Percentiles rank a stretch among this genome's conserved stretches.
Conservation (phyloP, 30 jellyfish, hydroid and myxozoan genomes). For the Turritopsis dohrnii region DNA sequence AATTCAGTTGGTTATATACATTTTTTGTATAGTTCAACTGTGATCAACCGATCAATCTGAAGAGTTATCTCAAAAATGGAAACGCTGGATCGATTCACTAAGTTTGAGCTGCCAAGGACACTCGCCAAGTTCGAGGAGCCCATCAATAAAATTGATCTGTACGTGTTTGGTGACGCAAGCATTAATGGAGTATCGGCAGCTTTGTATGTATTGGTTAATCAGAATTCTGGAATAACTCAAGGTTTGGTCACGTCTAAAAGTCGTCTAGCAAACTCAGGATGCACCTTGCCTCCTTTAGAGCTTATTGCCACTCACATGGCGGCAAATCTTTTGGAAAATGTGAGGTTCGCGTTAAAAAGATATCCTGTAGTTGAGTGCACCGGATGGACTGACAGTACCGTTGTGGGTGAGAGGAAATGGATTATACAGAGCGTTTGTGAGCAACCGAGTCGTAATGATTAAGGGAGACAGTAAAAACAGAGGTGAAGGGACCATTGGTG, state of each 20-base stretch:
- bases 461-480: no score
- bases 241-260: conserved; percentile 23
- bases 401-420: conserved; percentile 54
- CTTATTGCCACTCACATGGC: no score
- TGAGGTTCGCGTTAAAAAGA: no score
- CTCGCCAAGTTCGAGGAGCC: conserved; percentile 10
- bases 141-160: conserved; percentile 27
- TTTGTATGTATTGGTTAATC: background rate
- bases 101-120: conserved; percentile 27
- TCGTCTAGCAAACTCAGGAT: conserved; percentile 29
- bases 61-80: conserved; percentile 19
- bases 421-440: conserved; percentile 51
- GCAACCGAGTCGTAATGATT: conserved; percentile 44
- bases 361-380: no score
- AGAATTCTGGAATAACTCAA: background rate
- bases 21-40: conserved; percentile 41
- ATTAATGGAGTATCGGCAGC: no score
- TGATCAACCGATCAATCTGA: conserved; percentile 38
- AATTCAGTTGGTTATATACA: no score
- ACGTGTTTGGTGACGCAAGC: conserved; percentile 48
- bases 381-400: conserved; percentile 52
- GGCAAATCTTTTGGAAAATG: no score
- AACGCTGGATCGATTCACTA: background rate
- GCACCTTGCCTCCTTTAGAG: conserved; percentile 40
- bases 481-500: no score